Evolutionary conservation across 2,113 vertebrate species (phyloP).

Genomic region (Scalopus aquaticus): DNA sequence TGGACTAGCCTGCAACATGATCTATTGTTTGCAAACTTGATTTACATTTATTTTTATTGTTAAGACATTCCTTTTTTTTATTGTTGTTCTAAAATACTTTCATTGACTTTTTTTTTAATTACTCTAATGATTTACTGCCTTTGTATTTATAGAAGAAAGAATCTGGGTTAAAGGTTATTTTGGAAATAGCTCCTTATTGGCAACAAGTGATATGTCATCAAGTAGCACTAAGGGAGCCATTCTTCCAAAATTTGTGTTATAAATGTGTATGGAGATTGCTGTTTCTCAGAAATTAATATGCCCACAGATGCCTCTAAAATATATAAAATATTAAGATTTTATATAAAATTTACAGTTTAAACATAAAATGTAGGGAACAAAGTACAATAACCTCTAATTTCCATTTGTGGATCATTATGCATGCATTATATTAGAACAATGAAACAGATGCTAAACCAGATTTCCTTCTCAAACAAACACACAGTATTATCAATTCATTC

Average conservation of each 20-base stretch:
- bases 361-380: conserved; percentile 33
- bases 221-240: not conserved
- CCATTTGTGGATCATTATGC: not conserved
- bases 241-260: conserved; percentile 15
- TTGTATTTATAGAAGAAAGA: not conserved
- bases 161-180: not conserved
- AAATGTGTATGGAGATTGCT: conserved; percentile 13
- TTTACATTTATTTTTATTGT: not conserved
- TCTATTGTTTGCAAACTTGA: not conserved
- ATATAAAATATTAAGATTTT: conserved; percentile 54
- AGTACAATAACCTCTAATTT: conserved; percentile 12
- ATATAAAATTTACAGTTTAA: conserved; percentile 38
- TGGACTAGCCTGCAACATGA: not conserved
- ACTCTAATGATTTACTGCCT: not conserved
- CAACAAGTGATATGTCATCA: not conserved
- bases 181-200: not conserved
- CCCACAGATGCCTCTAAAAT: not conserved
- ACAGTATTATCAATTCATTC: conserved; percentile 12
- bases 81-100: not conserved
- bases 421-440: not conserved
- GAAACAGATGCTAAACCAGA: conserved; percentile 42
- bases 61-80: not conserved
- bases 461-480: not conserved
- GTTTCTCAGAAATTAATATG: conserved; percentile 59
- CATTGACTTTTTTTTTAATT: not conserved